phyloP scores from a whole-genome alignment of 1,140 invertebrate genomes.

The Platorchestia sp. region DNA sequence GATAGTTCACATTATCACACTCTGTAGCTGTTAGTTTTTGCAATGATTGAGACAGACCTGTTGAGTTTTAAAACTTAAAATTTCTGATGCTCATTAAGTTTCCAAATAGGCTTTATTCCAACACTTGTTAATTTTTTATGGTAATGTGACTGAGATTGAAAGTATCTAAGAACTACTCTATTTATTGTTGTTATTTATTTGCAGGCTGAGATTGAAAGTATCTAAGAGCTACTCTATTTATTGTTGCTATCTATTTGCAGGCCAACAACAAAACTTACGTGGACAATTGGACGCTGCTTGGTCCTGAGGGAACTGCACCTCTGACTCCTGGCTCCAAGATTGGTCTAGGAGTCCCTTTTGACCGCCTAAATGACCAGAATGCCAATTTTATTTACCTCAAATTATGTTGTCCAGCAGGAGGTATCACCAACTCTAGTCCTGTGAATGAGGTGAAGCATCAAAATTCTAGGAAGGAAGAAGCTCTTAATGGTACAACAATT shows the following conservation, averaged over 20 bases:
- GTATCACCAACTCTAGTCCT: neutral
- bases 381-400: neutral
- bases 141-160: neutral
- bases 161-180: neutral
- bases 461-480: neutral
- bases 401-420: neutral
- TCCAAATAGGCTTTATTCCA: too few species aligned
- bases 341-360: conserved; percentile 13
- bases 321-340: neutral
- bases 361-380: neutral
- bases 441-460: neutral
- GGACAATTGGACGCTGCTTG: neutral
- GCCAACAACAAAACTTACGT: conserved; percentile 11
- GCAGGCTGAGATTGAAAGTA: too few species aligned
- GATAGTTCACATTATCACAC: too few species aligned
- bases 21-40: too few species aligned
- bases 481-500: neutral
- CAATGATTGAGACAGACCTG: too few species aligned
- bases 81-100: too few species aligned
- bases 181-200: too few species aligned
- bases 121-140: too few species aligned
- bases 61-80: too few species aligned
- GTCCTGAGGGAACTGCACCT: neutral
- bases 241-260: neutral
- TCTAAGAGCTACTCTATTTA: neutral